These are phyloP conservation scores for Clarias macrocephalus DNA, from an alignment of 2,113 vertebrate species.

Conservation along the genomic window DNA sequence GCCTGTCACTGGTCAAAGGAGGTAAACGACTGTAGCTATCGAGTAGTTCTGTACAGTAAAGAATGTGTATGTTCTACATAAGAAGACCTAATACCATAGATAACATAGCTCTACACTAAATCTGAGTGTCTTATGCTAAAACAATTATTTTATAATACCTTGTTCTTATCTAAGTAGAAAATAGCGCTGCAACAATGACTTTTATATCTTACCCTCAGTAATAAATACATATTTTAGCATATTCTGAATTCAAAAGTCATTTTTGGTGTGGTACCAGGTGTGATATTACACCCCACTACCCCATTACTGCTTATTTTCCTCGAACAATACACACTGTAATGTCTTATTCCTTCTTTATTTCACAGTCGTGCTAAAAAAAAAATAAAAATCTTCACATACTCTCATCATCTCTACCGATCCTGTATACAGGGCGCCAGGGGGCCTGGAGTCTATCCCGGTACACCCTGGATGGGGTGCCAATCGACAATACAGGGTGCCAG, in stretches of 20 bases:
- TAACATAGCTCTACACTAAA: background rate
- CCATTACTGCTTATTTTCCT: background rate
- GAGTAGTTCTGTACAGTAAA: background rate
- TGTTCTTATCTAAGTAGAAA: background rate
- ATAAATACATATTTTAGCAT: conserved; percentile 33
- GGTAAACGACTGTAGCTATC: background rate
- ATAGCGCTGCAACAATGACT: background rate
- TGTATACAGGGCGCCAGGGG: too few relatives aligned
- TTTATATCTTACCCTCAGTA: background rate
- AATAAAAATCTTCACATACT: too few relatives aligned
- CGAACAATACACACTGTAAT: background rate
- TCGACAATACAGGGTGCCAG: too few relatives aligned
- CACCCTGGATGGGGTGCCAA: too few relatives aligned
- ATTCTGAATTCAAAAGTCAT: background rate
- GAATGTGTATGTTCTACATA: background rate
- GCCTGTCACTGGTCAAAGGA: background rate
- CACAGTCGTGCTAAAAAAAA: background rate
- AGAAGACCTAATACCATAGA: background rate
- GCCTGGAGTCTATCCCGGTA: too few relatives aligned
- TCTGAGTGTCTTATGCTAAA: background rate
- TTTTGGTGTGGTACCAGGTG: background rate
- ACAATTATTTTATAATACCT: background rate
- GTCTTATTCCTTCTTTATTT: background rate
- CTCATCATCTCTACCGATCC: too few relatives aligned
- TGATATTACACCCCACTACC: background rate